Evolutionary conservation across 2,113 vertebrate species (phyloP).

Genomic region (Ahaetulla prasina): DNA sequence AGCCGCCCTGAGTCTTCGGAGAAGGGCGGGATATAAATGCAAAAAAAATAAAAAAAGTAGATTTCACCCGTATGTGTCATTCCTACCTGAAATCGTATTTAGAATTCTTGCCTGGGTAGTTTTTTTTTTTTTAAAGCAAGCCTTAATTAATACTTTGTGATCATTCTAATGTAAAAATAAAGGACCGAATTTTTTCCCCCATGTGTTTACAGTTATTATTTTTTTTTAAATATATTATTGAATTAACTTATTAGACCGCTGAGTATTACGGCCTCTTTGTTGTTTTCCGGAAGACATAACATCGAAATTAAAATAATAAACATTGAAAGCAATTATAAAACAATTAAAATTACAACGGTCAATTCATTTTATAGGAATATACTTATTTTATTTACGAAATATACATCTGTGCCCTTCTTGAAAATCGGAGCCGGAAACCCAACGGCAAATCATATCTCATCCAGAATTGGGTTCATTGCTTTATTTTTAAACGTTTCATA

Average conservation of each 20-base stretch:
- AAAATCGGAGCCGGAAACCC: neutral
- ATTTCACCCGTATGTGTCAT: too few species aligned
- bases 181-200: neutral
- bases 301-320: neutral
- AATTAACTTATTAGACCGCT: neutral
- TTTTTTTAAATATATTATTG: neutral
- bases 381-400: neutral
- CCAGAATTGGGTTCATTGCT: neutral
- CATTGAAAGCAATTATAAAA: neutral
- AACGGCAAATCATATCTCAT: neutral
- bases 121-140: neutral
- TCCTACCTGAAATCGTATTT: neutral
- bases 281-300: neutral
- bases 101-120: neutral
- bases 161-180: neutral
- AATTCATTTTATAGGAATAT: neutral
- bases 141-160: neutral
- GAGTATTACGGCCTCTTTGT: neutral
- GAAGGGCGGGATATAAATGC: too few species aligned
- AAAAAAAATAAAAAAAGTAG: too few species aligned
- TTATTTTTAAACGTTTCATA: neutral
- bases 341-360: neutral
- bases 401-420: neutral
- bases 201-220: neutral
- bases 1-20: too few species aligned